Percentiles rank a stretch among this genome's conserved stretches.
Evolutionary conservation across 2,797 vertebrate species (phyloP).

Genomic region (Aulostomus chinensis): DNA sequence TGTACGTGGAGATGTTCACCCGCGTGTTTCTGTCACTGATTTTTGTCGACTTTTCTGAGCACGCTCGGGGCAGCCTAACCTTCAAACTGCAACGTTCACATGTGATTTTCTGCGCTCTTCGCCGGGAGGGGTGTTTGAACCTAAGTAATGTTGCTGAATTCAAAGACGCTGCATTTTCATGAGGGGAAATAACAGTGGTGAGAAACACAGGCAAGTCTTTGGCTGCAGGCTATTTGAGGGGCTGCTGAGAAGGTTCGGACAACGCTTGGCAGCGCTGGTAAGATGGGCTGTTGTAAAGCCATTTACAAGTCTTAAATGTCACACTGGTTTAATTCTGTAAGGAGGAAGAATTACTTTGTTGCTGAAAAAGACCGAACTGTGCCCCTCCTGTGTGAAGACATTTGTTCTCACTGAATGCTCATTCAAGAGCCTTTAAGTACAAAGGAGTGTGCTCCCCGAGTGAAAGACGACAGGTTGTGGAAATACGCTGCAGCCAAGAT

Average conservation of each 20-base stretch:
- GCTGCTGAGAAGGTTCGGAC: constrained; percentile 44
- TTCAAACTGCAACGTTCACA: constrained; percentile 37
- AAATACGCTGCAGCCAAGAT: constrained; percentile 35
- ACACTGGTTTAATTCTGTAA: constrained; percentile 26
- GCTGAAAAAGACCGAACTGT: constrained; percentile 18
- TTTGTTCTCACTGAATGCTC: constrained; percentile 29
- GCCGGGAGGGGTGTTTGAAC: constrained; percentile 40
- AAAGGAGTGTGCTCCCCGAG: constrained; percentile 23
- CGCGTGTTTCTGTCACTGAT: background rate
- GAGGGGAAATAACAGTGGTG: constrained; percentile 15
- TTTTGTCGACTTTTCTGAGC: constrained; percentile 14
- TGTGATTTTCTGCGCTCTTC: constrained; percentile 26
- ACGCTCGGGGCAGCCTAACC: constrained; percentile 31
- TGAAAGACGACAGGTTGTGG: constrained; percentile 44
- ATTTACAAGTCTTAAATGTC: constrained; percentile 57
- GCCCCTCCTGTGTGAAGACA: constrained; percentile 12
- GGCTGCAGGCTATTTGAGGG: constrained; percentile 37
- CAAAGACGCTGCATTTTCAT: constrained; percentile 44
- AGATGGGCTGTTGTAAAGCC: constrained; percentile 23
- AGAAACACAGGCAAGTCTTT: constrained; percentile 28
- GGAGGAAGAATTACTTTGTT: constrained; percentile 16
- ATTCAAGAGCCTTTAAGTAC: constrained; percentile 40
- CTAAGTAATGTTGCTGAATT: constrained; percentile 31
- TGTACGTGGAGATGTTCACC: background rate
- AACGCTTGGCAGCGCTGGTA: constrained; percentile 18